phyloP scores from a whole-genome alignment of 2,797 vertebrate species.

The Pantherophis alleghaniensis region DNA sequence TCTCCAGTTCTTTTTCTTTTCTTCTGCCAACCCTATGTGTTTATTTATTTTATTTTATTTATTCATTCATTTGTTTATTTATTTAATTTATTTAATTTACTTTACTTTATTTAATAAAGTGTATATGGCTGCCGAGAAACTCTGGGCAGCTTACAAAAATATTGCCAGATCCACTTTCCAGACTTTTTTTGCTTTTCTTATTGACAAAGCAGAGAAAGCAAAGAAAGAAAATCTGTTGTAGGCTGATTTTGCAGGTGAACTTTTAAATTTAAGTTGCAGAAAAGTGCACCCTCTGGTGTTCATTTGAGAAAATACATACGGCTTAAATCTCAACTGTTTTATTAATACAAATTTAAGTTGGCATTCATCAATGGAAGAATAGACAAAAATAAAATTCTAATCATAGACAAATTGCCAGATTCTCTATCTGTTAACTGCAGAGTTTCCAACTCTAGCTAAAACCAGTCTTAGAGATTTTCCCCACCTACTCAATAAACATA shows the following conservation, averaged over 20 bases:
- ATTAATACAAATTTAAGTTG: neutral
- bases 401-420: neutral
- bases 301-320: conserved; percentile 46
- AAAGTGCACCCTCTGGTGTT: conserved; percentile 71
- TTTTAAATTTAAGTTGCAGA: neutral
- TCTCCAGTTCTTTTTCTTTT: neutral
- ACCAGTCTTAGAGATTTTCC: neutral
- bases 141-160: neutral
- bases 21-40: neutral
- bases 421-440: neutral
- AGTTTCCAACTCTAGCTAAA: neutral
- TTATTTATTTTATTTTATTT: too few relatives aligned
- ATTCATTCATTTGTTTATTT: too few relatives aligned
- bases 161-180: neutral
- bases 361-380: neutral
- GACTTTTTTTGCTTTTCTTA: neutral
- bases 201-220: neutral
- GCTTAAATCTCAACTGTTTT: neutral
- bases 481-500: neutral
- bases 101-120: neutral
- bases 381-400: neutral
- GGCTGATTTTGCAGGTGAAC: neutral
- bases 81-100: too few relatives aligned
- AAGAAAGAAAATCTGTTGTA: neutral
- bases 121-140: neutral